These are phyloP conservation scores for Planococcus citri DNA, from an alignment of 1,140 invertebrate species.

Conservation along the genomic window DNA sequence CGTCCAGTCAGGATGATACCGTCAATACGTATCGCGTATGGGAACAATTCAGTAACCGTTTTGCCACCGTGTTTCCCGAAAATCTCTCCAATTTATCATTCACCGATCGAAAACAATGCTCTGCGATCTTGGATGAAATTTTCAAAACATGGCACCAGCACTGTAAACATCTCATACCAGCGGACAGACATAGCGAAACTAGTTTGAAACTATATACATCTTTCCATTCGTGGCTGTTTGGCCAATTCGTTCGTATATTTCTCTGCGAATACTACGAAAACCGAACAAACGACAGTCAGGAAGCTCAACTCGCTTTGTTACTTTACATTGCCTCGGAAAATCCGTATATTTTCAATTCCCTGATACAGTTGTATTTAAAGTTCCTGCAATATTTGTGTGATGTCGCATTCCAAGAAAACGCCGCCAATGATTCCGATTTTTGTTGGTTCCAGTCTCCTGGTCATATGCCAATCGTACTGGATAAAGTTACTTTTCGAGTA, in stretches of 20 bases:
- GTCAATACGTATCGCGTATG: background rate
- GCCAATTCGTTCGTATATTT: background rate
- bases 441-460: background rate
- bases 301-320: background rate
- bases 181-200: background rate
- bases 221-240: background rate
- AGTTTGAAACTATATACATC: background rate
- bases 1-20: too few relatives aligned
- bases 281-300: background rate
- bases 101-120: background rate
- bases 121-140: background rate
- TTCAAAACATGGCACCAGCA: background rate
- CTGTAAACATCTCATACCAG: background rate
- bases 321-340: background rate
- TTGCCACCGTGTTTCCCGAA: background rate
- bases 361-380: background rate
- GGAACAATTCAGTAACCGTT: background rate
- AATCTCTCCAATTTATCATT: background rate
- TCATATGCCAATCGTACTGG: background rate
- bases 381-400: background rate
- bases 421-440: background rate
- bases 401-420: background rate
- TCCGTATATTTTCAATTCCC: background rate
- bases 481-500: background rate
- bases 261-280: background rate